Conservation (phyloP, 1,140 invertebrate species). For the Archegozetes longisetosus region DNA sequence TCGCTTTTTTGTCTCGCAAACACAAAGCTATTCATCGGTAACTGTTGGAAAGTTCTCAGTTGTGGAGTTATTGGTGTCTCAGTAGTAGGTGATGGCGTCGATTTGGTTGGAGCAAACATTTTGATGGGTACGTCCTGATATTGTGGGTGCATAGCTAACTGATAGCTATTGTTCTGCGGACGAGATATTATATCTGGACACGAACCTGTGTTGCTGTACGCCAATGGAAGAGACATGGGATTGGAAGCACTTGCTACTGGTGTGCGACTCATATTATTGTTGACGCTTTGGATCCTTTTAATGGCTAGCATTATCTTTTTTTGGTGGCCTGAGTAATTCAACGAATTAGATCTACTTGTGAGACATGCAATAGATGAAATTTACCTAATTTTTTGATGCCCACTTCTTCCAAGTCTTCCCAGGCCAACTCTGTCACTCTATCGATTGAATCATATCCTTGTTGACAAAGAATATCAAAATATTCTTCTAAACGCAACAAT, state of each 20-base stretch:
- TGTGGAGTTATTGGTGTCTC: slow-evolving; percentile 6
- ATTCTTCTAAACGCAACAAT: slow-evolving; percentile 75
- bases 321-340: slow-evolving; percentile 74
- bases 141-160: not conserved
- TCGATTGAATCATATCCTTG: slow-evolving; percentile 89
- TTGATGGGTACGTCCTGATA: slow-evolving; percentile 13
- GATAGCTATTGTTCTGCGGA: not conserved
- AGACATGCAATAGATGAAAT: not conserved
- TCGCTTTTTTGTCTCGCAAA: not conserved
- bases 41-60: slow-evolving; percentile 16
- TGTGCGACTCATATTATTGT: slow-evolving; percentile 8
- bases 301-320: slow-evolving; percentile 95
- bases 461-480: slow-evolving; percentile 63
- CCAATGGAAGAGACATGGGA: not conserved
- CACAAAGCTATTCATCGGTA: not conserved
- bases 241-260: not conserved
- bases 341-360: not conserved
- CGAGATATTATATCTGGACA: not conserved
- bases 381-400: slow-evolving; percentile 53
- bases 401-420: slow-evolving; percentile 98
- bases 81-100: not conserved
- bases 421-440: slow-evolving; percentile 66
- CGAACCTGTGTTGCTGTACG: not conserved
- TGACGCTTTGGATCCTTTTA: slow-evolving; percentile 74
- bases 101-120: slow-evolving; percentile 8